A percentile compares a stretch with the other conserved stretches of the same genome.
Evolutionary conservation across 2,888 invertebrate genomes (phyloP).

Genomic region (Epicampocera succincta): DNA sequence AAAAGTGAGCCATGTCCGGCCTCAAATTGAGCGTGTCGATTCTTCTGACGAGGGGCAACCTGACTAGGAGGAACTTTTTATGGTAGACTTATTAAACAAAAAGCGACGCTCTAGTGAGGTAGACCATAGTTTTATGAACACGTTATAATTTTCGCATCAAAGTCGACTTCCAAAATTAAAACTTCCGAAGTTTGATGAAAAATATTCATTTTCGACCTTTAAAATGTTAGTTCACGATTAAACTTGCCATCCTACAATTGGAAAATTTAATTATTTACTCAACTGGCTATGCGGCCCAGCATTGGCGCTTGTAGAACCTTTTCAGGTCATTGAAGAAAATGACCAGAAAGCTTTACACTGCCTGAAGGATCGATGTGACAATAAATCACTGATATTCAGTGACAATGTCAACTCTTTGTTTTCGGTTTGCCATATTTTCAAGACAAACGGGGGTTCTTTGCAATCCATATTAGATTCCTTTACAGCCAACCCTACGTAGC

Average conservation of each 20-base stretch:
- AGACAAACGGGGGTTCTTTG: conserved; percentile 5
- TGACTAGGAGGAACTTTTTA: conserved; percentile 27
- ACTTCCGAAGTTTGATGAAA: no score
- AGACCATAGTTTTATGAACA: conserved; percentile 16
- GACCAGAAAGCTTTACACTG: neutral
- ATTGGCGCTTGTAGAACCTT: no score
- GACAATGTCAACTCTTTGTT: conserved; percentile 35
- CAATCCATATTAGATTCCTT: conserved; percentile 12
- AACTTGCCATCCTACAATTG: conserved; percentile 9
- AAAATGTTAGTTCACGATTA: conserved; percentile 18
- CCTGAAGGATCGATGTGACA: conserved; percentile 33
- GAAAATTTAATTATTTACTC: conserved; percentile 34
- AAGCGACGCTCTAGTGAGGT: no score
- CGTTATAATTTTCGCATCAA: conserved; percentile 11
- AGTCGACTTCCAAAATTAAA: no score
- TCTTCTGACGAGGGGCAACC: no score
- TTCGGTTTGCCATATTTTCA: conserved; percentile 10
- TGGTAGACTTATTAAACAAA: no score
- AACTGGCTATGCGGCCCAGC: conserved; percentile 41
- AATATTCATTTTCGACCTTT: conserved; percentile 5
- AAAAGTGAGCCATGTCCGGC: conserved; percentile 26
- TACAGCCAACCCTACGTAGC: conserved; percentile 13
- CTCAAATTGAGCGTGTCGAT: conserved; percentile 25
- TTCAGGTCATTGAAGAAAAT: conserved; percentile 9
- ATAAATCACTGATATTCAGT: conserved; percentile 33